These are phyloP conservation scores for Mayetiola destructor DNA, from an alignment of 2,888 invertebrate species.

Conservation along the genomic window DNA sequence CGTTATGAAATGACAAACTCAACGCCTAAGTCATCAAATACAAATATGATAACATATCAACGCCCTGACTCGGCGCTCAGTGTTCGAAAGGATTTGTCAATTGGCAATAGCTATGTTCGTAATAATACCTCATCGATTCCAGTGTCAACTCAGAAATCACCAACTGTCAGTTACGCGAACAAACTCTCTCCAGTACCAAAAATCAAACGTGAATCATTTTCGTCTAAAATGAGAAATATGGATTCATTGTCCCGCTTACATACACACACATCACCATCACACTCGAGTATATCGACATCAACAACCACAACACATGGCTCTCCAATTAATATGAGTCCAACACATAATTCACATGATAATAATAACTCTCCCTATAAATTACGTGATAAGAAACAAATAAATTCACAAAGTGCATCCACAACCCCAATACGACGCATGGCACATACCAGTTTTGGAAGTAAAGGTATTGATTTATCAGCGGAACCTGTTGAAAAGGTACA, in stretches of 20 bases:
- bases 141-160: slow-evolving; percentile 26
- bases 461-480: slow-evolving; percentile 19
- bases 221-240: slow-evolving; percentile 38
- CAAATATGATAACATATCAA: slow-evolving; percentile 22
- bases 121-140: slow-evolving; percentile 34
- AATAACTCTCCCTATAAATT: slow-evolving; percentile 16
- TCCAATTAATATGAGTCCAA: slow-evolving; percentile 1
- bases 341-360: not conserved
- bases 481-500: slow-evolving; percentile 36
- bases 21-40: slow-evolving; percentile 15
- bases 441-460: slow-evolving; percentile 29
- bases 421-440: slow-evolving; percentile 26
- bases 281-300: slow-evolving; percentile 20
- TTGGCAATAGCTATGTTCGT: slow-evolving; percentile 24
- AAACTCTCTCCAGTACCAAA: slow-evolving; percentile 27
- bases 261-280: slow-evolving; percentile 18
- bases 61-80: slow-evolving; percentile 42
- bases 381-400: slow-evolving; percentile 21
- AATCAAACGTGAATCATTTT: slow-evolving; percentile 38
- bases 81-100: slow-evolving; percentile 28
- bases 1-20: slow-evolving; percentile 21
- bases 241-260: slow-evolving; percentile 37
- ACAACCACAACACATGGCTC: slow-evolving; percentile 18
- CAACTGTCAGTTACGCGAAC: slow-evolving; percentile 23
- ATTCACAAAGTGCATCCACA: slow-evolving; percentile 16